These are phyloP conservation scores for Apamea epomidion DNA, from an alignment of 2,888 invertebrate species.

Conservation along the genomic window DNA sequence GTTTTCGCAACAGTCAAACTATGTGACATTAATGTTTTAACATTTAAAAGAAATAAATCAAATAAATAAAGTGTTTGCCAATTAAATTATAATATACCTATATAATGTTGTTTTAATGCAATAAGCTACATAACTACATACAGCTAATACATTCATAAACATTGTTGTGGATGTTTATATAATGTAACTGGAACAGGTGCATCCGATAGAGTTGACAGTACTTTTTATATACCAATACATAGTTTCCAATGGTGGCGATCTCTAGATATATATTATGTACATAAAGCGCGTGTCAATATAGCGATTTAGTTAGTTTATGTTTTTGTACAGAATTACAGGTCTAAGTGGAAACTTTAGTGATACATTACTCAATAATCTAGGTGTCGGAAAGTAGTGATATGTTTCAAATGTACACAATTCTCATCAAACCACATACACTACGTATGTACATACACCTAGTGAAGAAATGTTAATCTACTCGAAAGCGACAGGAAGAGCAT, in stretches of 20 bases:
- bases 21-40: slow-evolving; percentile 45
- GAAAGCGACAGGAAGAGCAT: slow-evolving; percentile 84
- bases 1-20: slow-evolving; percentile 34
- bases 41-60: slow-evolving; percentile 41
- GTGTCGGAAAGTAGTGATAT: slow-evolving; percentile 69
- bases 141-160: slow-evolving; percentile 60
- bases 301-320: slow-evolving; percentile 60
- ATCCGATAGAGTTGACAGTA: slow-evolving; percentile 47
- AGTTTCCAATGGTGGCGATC: slow-evolving; percentile 35
- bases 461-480: slow-evolving; percentile 75
- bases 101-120: slow-evolving; percentile 59
- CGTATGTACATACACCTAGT: slow-evolving; percentile 72
- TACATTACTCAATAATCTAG: slow-evolving; percentile 64
- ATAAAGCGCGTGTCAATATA: slow-evolving; percentile 60
- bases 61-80: slow-evolving; percentile 14
- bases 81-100: slow-evolving; percentile 31
- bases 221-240: slow-evolving; percentile 41
- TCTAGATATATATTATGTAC: slow-evolving; percentile 35
- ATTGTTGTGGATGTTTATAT: slow-evolving; percentile 43
- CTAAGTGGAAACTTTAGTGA: slow-evolving; percentile 70
- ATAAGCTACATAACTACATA: slow-evolving; percentile 60
- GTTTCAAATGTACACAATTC: slow-evolving; percentile 61
- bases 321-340: slow-evolving; percentile 60
- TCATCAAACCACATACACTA: slow-evolving; percentile 73
- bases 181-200: slow-evolving; percentile 57